A percentile compares a stretch with the other conserved stretches of the same genome.
Evolutionary conservation across 2,888 invertebrate genomes (phyloP).

Genomic region (Andrena bucephala): DNA sequence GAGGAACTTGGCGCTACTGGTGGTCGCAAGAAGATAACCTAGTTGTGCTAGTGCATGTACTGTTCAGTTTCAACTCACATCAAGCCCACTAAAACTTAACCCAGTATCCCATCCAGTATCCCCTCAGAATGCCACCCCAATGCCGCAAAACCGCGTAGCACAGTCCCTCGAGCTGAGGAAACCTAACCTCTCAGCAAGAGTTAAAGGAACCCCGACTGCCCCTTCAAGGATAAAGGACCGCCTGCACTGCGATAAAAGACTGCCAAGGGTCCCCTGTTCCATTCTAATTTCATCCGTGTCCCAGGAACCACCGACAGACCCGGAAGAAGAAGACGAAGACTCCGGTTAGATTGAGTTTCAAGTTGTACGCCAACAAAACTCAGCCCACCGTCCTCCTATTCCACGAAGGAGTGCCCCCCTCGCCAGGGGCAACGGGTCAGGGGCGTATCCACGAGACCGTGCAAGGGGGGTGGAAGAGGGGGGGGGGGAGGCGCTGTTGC

Average conservation of each 20-base stretch:
- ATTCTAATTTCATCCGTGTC: slow-evolving; percentile 33
- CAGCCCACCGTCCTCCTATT: slow-evolving; percentile 52
- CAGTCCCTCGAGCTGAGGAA: no score
- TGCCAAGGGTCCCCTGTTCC: neutral
- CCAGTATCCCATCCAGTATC: no score
- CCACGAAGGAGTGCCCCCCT: slow-evolving; percentile 53
- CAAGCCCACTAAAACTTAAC: no score
- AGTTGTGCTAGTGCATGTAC: no score
- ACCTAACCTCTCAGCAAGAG: no score
- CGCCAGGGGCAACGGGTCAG: slow-evolving; percentile 67
- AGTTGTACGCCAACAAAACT: slow-evolving; percentile 79
- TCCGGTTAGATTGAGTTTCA: slow-evolving; percentile 79
- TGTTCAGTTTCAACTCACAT: no score
- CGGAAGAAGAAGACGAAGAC: slow-evolving; percentile 59
- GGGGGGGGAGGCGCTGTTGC: slow-evolving; percentile 22
- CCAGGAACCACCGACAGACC: neutral
- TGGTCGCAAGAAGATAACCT: no score
- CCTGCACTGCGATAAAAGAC: neutral
- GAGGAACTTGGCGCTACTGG: no score
- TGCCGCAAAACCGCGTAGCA: no score
- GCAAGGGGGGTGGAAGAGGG: slow-evolving; percentile 1
- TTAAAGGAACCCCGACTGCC: neutral
- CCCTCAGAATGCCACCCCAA: no score
- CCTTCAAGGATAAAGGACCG: neutral
- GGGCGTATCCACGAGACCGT: slow-evolving; percentile 59